Base-by-base conservation (phyloP, 2,888 invertebrate species). In the Siphonodentalium dalli region DNA sequence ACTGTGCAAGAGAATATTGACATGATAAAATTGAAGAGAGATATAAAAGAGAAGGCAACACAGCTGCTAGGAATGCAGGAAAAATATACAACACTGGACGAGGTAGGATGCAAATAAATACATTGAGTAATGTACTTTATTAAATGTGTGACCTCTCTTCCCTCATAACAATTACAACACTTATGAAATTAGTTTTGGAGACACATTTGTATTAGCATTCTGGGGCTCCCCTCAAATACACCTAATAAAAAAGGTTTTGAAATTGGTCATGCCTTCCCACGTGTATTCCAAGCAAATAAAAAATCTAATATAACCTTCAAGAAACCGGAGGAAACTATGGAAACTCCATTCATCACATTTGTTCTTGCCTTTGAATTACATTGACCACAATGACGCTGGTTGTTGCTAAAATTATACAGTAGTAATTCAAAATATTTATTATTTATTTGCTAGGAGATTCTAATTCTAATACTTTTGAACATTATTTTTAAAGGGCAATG, bases 1-100 rank as follows among this genome's bases (percentile, higher is more conserved):
- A 72, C 65, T 56, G 72, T 82, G 6, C 80, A 82, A 63, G 83
- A 83, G 57, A 83, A 83, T 53, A 77, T 82, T 49, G 81, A 82
- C 60, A 65, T 81, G 63, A 82, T 83, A 43, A 76, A 79, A 37
- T 66, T 83, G 43, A 80, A 82, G 65, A 56, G 82, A 40, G 81
- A 82, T 50, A 68, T 82, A 20, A 81, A 82, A 58, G 81, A 82
- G 49, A 82, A 81, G 58, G 73, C 76, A 23, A 76, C 77, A 9
- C 74, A 79, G 54, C 60, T 79, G 27, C 61, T 72, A 8, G 71
- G 69, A 45, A 56, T 82, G 21, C 78, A 82, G 53, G 72, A 77
- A 21, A 79, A 80, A 63, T 81, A 75, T 63, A 58, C 66, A 34
- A 69, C 72, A 37, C 55, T 82, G 43, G 78, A 81, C 56, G 77